These are phyloP conservation scores for Tenebrio molitor DNA, from an alignment of 1,140 invertebrate species.

Conservation along the genomic window DNA sequence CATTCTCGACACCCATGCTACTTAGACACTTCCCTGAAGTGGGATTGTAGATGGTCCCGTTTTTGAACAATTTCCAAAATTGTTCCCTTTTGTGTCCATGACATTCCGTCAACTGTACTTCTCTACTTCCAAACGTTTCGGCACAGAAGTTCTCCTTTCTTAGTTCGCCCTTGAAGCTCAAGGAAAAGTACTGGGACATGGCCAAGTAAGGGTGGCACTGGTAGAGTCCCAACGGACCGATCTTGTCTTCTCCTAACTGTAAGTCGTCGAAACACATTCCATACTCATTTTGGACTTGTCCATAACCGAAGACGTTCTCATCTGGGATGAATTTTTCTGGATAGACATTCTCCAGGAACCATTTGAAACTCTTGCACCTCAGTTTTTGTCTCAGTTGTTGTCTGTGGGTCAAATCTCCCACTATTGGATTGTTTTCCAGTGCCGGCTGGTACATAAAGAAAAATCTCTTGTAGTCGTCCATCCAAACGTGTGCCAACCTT, in stretches of 20 bases:
- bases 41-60: constrained; percentile 62
- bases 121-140: constrained; percentile 60
- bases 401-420: constrained; percentile 82
- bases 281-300: constrained; percentile 68
- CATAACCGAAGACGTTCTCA: constrained; percentile 83
- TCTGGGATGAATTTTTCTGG: constrained; percentile 91
- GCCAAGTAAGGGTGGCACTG: constrained; percentile 79
- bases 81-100: constrained; percentile 70
- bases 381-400: constrained; percentile 79
- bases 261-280: constrained; percentile 86
- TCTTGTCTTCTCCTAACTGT: constrained; percentile 78
- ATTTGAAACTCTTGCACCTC: constrained; percentile 84
- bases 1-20: constrained; percentile 61
- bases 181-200: constrained; percentile 79
- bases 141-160: constrained; percentile 85
- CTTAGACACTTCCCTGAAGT: constrained; percentile 61
- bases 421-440: constrained; percentile 66
- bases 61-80: constrained; percentile 69
- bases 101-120: constrained; percentile 71
- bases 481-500: constrained; percentile 95
- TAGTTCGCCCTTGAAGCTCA: constrained; percentile 79
- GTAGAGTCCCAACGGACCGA: constrained; percentile 81
- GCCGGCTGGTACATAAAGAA: constrained; percentile 65
- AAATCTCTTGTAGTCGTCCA: constrained; percentile 85
- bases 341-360: constrained; percentile 85